phyloP scores from a whole-genome alignment of 2,888 invertebrate species.

The Drosophila meridionalis region DNA sequence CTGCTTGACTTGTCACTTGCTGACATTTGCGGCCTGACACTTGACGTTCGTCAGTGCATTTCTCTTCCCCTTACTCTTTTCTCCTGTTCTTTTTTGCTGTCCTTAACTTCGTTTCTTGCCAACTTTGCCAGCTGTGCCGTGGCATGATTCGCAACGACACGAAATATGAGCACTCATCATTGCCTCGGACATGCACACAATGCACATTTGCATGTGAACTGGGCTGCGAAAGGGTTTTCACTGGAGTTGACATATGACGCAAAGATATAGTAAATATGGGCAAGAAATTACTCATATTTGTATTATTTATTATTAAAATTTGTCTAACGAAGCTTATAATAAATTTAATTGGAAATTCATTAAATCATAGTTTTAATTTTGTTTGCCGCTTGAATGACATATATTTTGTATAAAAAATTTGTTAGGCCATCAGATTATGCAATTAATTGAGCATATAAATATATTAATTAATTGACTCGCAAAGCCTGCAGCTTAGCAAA shows the following conservation, averaged over 20 bases:
- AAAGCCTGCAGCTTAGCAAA: conserved; percentile 1
- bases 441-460: conserved; percentile 19
- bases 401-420: background rate
- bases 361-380: background rate
- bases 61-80: background rate
- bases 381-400: background rate
- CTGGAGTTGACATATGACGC: conserved; percentile 21
- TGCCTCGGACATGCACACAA: conserved; percentile 41
- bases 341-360: background rate
- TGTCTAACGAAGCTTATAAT: background rate
- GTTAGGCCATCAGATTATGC: conserved; percentile 10
- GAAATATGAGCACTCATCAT: conserved; percentile 56
- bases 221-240: conserved; percentile 12
- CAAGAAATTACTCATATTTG: background rate
- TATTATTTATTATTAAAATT: background rate
- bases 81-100: background rate
- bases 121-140: conserved; percentile 23
- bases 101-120: conserved; percentile 28
- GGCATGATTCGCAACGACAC: conserved; percentile 32
- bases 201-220: conserved; percentile 16
- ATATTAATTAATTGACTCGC: conserved; percentile 30
- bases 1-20: conserved; percentile 70
- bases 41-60: conserved; percentile 65
- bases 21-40: conserved; percentile 74
- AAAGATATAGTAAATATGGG: background rate